A percentile compares a stretch with the other conserved stretches of the same genome.
Evolutionary conservation across 2,888 invertebrate species (phyloP).

Genomic region (Stenodema calcarata): DNA sequence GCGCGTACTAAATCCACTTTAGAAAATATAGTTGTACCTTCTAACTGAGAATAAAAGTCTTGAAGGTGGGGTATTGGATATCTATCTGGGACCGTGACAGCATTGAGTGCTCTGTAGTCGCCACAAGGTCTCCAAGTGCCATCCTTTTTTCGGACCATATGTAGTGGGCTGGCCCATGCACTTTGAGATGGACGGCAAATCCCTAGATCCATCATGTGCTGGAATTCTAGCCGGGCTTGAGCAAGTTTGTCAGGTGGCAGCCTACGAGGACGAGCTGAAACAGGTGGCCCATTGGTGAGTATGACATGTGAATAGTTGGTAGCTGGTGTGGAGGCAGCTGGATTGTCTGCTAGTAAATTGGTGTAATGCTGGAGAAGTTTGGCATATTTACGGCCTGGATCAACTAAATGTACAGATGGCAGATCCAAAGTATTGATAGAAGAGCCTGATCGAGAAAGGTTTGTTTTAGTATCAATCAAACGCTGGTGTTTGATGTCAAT

Average conservation of each 20-base stretch:
- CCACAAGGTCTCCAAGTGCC: constrained; percentile 60
- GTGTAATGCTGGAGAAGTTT: constrained; percentile 23
- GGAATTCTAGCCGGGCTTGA: constrained; percentile 51
- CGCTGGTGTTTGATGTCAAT: constrained; percentile 34
- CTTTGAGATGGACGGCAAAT: constrained; percentile 44
- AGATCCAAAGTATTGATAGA: background rate
- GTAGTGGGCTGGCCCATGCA: constrained; percentile 43
- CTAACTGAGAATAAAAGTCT: constrained; percentile 57
- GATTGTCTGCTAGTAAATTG: background rate
- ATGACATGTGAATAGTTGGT: background rate
- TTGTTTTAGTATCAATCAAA: constrained; percentile 9
- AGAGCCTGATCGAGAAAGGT: background rate
- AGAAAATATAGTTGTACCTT: constrained; percentile 57
- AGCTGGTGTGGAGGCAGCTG: background rate
- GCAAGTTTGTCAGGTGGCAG: constrained; percentile 58
- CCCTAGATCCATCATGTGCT: constrained; percentile 44
- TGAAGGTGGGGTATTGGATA: constrained; percentile 60
- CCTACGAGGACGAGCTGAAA: constrained; percentile 58
- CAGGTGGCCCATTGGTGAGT: constrained; percentile 56
- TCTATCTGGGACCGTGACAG: constrained; percentile 59
- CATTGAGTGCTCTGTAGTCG: constrained; percentile 60
- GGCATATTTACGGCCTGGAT: background rate
- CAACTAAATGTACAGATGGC: background rate
- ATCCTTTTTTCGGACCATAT: constrained; percentile 45
- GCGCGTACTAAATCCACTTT: constrained; percentile 48